Evolutionary conservation across 2,888 invertebrate species (phyloP).

Genomic region (Eurois occulta): DNA sequence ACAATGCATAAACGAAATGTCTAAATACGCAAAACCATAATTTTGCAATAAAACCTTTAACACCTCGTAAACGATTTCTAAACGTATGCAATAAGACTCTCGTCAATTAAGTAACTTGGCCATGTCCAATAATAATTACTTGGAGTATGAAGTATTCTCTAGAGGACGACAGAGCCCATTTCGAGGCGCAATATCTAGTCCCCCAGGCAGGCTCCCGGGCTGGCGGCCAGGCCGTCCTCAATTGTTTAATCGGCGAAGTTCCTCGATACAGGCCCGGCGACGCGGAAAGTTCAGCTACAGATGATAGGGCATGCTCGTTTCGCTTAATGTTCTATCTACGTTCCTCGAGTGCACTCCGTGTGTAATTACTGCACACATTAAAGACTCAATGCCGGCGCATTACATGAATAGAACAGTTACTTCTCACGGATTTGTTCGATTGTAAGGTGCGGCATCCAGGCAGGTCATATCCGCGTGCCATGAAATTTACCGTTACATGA

Average conservation of each 20-base stretch:
- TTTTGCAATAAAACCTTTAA: conserved; percentile 40
- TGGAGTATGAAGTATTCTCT: conserved; percentile 58
- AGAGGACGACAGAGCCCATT: conserved; percentile 59
- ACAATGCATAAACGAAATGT: conserved; percentile 11
- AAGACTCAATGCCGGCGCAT: conserved; percentile 68
- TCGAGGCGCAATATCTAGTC: conserved; percentile 75
- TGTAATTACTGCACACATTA: conserved; percentile 75
- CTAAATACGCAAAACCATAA: conserved; percentile 16
- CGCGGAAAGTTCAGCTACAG: conserved; percentile 80
- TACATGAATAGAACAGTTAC: conserved; percentile 46
- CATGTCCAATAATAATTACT: conserved; percentile 54
- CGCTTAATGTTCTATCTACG: conserved; percentile 78
- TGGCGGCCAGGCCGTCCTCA: conserved; percentile 71
- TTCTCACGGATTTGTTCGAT: conserved; percentile 55
- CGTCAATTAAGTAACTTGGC: conserved; percentile 49
- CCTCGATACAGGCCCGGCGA: conserved; percentile 82
- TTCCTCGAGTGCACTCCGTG: conserved; percentile 74
- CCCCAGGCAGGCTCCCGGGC: conserved; percentile 66
- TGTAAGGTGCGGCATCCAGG: conserved; percentile 23
- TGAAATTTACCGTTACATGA: conserved; percentile 35
- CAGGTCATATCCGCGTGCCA: conserved; percentile 44
- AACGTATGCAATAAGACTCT: conserved; percentile 53
- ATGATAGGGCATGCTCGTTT: conserved; percentile 82
- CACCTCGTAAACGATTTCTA: conserved; percentile 50
- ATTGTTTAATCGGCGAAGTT: conserved; percentile 86